These are phyloP conservation scores for Alectura lathami DNA, from an alignment of 2,113 vertebrate genomes.

Conservation along the genomic window DNA sequence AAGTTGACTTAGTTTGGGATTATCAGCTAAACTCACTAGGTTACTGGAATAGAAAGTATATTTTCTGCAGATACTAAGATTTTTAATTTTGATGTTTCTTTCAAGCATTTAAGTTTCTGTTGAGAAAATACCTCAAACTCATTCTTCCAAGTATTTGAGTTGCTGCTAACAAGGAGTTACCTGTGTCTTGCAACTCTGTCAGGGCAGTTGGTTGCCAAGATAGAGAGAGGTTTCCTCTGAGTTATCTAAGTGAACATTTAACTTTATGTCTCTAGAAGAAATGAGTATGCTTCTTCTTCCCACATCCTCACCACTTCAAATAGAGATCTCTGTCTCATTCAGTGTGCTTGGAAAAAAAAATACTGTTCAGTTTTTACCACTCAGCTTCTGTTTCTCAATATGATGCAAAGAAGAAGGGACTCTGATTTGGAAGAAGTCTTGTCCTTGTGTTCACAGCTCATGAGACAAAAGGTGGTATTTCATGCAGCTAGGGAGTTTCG, in stretches of 20 bases:
- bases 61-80: not conserved
- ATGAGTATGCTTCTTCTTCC: not conserved
- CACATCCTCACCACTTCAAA: not conserved
- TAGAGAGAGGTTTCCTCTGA: not conserved
- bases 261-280: not conserved
- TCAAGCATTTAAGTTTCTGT: not conserved
- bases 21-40: not conserved
- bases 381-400: not conserved
- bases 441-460: not conserved
- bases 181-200: not conserved
- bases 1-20: not conserved
- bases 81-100: not conserved
- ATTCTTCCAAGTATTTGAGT: not conserved
- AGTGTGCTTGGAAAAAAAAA: not conserved
- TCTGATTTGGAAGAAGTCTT: not conserved
- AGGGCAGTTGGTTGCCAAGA: not conserved
- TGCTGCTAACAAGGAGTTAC: not conserved
- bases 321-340: not conserved
- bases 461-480: not conserved
- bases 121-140: not conserved
- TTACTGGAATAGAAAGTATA: not conserved
- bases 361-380: not conserved
- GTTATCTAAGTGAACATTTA: not conserved
- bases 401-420: not conserved
- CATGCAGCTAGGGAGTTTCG: not conserved